These are phyloP conservation scores for Diplodus puntazzo DNA, from an alignment of 2,797 vertebrate genomes.

Conservation along the genomic window DNA sequence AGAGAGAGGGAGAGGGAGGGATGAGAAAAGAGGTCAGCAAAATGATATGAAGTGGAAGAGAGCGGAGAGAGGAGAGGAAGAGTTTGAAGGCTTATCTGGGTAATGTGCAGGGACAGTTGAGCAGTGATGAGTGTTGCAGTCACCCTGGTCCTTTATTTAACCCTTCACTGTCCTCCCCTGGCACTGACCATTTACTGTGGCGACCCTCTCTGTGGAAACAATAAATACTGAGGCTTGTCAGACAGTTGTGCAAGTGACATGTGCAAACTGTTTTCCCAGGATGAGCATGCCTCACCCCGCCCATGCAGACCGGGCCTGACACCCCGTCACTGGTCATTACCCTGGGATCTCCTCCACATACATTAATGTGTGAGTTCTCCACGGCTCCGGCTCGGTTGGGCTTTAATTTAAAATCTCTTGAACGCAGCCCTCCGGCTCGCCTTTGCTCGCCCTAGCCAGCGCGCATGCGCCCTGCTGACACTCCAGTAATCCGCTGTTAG, in stretches of 20 bases:
- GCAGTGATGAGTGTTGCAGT: slow-evolving; percentile 71
- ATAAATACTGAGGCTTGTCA: not conserved
- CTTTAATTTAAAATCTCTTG: slow-evolving; percentile 72
- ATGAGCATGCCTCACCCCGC: not conserved
- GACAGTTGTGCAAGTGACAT: not conserved
- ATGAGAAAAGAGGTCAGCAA: slow-evolving; percentile 71
- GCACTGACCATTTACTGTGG: not conserved
- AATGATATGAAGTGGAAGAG: slow-evolving; percentile 69
- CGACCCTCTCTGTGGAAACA: not conserved
- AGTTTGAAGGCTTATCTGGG: slow-evolving; percentile 74
- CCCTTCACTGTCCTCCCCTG: slow-evolving; percentile 48
- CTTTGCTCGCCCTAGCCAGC: slow-evolving; percentile 37
- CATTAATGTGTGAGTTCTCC: slow-evolving; percentile 50
- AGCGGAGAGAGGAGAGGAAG: slow-evolving; percentile 56
- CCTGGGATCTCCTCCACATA: slow-evolving; percentile 30
- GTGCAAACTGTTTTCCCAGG: not conserved
- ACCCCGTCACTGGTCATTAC: slow-evolving; percentile 20
- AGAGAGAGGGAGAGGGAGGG: slow-evolving; percentile 17
- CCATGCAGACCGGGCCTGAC: not conserved
- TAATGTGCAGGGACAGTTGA: slow-evolving; percentile 79
- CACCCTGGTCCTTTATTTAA: slow-evolving; percentile 64
- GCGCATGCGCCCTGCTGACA: slow-evolving; percentile 86
- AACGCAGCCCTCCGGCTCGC: slow-evolving; percentile 70
- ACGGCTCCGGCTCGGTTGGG: slow-evolving; percentile 41
- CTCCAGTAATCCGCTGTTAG: slow-evolving; percentile 83